Base-by-base conservation (phyloP, 2,113 vertebrate species). In the Poeciliopsis occidentalis region DNA sequence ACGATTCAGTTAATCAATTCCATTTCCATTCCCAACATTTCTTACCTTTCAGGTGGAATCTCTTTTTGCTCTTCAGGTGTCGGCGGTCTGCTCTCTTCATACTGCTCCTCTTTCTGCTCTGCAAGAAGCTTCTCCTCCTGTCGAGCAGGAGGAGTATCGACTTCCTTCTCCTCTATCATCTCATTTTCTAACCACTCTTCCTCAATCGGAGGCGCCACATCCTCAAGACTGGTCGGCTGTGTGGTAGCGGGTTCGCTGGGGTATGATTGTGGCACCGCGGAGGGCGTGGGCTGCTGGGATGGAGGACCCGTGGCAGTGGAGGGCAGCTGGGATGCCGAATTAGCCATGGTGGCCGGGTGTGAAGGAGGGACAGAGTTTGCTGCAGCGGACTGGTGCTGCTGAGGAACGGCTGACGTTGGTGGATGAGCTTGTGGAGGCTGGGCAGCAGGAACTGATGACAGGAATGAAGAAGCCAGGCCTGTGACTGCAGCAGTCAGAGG, bases 401-500 rank as follows among this genome's bases (percentile, higher is more conserved):
- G 88, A 30, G 87, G 24, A 19, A 29, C 31, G 1, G 79, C 63
- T 11, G 82, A 67, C 8, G 91, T 57, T 64, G 91, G 91, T 61
- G 91, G 87, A 6, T 91, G 89, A 66, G 92, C 29, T 66, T 92
- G 93, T 39, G 89, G 41, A 11, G 87, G 84, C 62, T 91, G 92
- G 17, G 71, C 72, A 4, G 83, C 75, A 73, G 88, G 92, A 70
- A 89, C 87, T 31, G 86, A 93, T 44, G 88, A 93, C 70, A 91
- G 90, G 86, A 91, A 94, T 34, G 84, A 73, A 60, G 84, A 95
- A 64, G 82, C 94, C 80, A 92, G 77, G 71, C 91, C 92, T 15
- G 88, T 87, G 73, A 93, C 92, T 60, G 93, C 93, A 39, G 93
- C 93, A 17, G 94, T 93, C 19, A 95, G 75, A 37, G 94, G 94